Base-by-base conservation (phyloP, 2,797 vertebrate species). In the Chrosomus eos region DNA sequence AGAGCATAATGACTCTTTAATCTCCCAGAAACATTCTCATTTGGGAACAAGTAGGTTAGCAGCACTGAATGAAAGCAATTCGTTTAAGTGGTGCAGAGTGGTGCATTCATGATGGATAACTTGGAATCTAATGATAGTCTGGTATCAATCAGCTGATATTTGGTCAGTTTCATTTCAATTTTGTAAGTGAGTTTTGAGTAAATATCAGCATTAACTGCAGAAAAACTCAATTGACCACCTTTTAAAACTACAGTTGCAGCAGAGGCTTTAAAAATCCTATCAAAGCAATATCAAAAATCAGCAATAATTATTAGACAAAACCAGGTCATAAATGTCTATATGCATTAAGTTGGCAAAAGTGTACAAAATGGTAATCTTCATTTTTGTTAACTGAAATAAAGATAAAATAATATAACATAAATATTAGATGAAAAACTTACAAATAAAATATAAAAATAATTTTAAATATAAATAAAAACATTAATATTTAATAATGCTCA, bases 21-120 rank as follows among this genome's bases (percentile, higher is more conserved):
- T 82, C 68, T 48, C 40, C 58, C 45, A 55, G 75, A 88, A 82
- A 62, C 60, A 82, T 82, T 80, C 58, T 62, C 23, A 60, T 43
- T 55, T 43, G 10, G 19, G 51, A n/a, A 68, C 85, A 28, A 64
- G 62, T 28, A 64, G 40, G 72, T 62, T 36, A 82, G 11, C 28
- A 45, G 55, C 33, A 9, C 26, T 38, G 81, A 62, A 62, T 76
- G 23, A 60, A 84, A 75, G 80, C 67, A 83, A n/a, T 43, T 87
- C 2, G 62, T 86, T 77, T 58, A 86, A 76, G 76, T 67, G 83
- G 71, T 48, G 68, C 53, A 33, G 19, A 73, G 26, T 31, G 55
- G 21, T 64, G 55, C 40, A 11, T 67, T 79, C 18, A 73, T 70
- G 51, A 70, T 81, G 73, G 38, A 84, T 45, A 72, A 70, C 19